Conservation (phyloP, 2,797 vertebrate genomes). For the Lepus townsendii region DNA sequence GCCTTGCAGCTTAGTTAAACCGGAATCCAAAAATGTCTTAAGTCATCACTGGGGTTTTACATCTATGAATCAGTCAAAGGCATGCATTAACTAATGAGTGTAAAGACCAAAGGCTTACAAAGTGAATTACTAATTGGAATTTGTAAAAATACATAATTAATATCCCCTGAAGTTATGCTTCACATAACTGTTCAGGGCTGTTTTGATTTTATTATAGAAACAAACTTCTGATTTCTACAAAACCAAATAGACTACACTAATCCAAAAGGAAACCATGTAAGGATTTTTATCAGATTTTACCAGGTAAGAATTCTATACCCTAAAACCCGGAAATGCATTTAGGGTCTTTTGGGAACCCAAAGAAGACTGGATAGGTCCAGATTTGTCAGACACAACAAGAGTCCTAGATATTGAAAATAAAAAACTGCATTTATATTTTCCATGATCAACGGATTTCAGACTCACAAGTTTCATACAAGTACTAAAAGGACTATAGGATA, state of each 20-base stretch:
- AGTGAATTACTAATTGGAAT: slow-evolving; percentile 53
- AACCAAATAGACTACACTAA: slow-evolving; percentile 29
- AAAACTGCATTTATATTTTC: neutral
- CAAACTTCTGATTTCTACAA: slow-evolving; percentile 35
- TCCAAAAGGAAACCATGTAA: neutral
- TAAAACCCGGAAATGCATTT: slow-evolving; percentile 1
- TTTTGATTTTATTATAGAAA: slow-evolving; percentile 53
- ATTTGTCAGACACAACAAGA: slow-evolving; percentile 28
- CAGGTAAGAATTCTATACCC: neutral
- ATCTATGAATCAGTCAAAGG: slow-evolving; percentile 5
- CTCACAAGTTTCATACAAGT: neutral
- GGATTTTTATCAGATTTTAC: slow-evolving; percentile 35
- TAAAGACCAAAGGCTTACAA: slow-evolving; percentile 53
- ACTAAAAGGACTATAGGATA: neutral
- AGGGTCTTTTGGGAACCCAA: neutral
- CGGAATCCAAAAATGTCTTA: neutral
- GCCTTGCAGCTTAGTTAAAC: neutral
- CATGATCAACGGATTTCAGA: neutral
- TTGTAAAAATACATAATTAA: slow-evolving; percentile 39
- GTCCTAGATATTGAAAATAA: neutral
- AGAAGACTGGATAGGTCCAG: neutral
- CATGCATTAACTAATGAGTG: slow-evolving; percentile 1
- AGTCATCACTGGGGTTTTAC: neutral
- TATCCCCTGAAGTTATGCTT: neutral
- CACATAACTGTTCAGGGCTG: neutral